These are phyloP conservation scores for Grammomys dolichurus DNA, from an alignment of 2,113 vertebrate species.

Conservation along the genomic window DNA sequence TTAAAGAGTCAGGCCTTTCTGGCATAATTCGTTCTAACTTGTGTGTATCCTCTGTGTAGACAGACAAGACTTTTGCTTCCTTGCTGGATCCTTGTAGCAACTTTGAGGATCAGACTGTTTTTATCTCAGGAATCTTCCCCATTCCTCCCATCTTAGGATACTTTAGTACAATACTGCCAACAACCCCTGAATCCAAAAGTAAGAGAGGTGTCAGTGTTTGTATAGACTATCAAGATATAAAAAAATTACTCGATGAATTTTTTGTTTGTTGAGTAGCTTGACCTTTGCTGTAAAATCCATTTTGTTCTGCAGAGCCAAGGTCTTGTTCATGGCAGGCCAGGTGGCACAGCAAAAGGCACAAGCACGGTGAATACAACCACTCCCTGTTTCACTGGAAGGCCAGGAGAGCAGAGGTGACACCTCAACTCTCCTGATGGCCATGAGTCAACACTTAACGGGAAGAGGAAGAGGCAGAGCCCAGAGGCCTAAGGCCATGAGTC, in stretches of 20 bases:
- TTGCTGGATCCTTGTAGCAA: neutral
- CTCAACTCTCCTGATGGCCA: neutral
- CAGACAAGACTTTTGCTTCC: too few species aligned
- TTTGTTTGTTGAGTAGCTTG: neutral
- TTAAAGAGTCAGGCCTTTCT: neutral
- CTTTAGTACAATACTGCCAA: neutral
- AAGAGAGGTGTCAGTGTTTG: neutral
- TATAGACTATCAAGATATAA: neutral
- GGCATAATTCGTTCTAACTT: neutral
- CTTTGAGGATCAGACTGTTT: neutral
- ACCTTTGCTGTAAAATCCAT: neutral
- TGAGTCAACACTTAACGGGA: conserved; percentile 59
- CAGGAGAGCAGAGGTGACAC: conserved; percentile 18
- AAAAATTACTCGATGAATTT: neutral
- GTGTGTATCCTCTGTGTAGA: neutral
- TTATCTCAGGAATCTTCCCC: neutral
- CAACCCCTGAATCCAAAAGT: neutral
- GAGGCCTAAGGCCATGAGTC: conserved; percentile 33
- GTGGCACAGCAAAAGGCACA: neutral
- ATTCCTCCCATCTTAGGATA: neutral
- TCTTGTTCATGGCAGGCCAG: neutral
- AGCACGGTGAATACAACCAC: neutral
- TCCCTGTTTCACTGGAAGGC: conserved; percentile 20
- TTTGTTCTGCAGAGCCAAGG: neutral
- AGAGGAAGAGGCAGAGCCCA: neutral